phyloP scores from a whole-genome alignment of 2,797 vertebrate genomes.

The Heteromormyrus szaboi region DNA sequence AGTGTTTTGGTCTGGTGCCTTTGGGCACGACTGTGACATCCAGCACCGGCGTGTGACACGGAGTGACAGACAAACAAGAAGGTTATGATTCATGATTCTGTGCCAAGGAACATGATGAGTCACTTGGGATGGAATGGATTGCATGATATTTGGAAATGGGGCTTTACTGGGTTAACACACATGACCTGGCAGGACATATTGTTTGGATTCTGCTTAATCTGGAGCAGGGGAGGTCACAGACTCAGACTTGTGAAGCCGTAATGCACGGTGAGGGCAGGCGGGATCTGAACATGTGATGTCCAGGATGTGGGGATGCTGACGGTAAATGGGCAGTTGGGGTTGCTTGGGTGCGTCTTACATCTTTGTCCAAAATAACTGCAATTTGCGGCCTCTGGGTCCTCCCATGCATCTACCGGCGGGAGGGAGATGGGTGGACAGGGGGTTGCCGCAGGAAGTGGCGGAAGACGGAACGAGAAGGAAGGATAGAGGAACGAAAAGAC shows the following conservation, averaged over 20 bases:
- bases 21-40: neutral
- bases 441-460: neutral
- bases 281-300: neutral
- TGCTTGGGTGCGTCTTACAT: constrained; percentile 52
- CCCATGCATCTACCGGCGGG: constrained; percentile 18
- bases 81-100: neutral
- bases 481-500: neutral
- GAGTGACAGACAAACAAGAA: neutral
- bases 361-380: constrained; percentile 58
- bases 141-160: neutral
- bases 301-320: neutral
- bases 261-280: neutral
- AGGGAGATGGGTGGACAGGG: neutral
- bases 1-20: neutral
- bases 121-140: neutral
- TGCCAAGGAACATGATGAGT: neutral
- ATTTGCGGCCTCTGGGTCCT: constrained; percentile 40
- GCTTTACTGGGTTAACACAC: neutral
- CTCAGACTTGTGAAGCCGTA: neutral
- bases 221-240: neutral
- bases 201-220: neutral
- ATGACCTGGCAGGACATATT: neutral
- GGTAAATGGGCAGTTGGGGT: neutral
- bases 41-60: neutral
- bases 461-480: neutral